Conservation (phyloP, 1,140 invertebrate species). For the Lamellibrachia luymesi region DNA sequence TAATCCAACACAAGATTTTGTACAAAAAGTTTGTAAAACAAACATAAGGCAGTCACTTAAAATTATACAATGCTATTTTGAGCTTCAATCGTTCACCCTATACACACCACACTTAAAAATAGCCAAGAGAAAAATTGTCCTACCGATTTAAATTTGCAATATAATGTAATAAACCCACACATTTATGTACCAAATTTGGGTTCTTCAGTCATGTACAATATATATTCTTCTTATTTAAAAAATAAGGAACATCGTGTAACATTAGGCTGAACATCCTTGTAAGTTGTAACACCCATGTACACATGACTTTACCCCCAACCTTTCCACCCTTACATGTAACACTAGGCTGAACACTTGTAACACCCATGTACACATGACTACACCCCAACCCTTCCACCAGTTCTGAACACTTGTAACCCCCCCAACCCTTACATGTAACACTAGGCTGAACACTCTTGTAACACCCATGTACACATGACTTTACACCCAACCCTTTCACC, state of each 20-base stretch:
- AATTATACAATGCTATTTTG: neutral
- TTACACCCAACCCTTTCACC: neutral
- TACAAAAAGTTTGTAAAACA: neutral
- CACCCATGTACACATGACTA: neutral
- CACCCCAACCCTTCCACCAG: neutral
- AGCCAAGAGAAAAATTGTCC: neutral
- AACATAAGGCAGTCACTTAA: neutral
- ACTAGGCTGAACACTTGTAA: neutral
- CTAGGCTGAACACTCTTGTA: neutral
- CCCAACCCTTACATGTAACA: no score
- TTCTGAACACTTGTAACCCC: no score
- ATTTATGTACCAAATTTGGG: neutral
- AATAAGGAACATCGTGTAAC: neutral
- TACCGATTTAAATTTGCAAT: neutral
- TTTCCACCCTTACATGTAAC: neutral
- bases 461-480: neutral
- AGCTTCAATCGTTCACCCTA: neutral
- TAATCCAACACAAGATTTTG: neutral
- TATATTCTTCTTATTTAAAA: neutral
- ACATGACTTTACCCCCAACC: neutral
- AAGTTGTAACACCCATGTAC: neutral
- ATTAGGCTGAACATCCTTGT: neutral
- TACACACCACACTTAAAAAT: neutral
- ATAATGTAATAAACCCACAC: neutral
- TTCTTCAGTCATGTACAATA: neutral